Base-by-base conservation (phyloP, 1,140 invertebrate genomes). In the Euschistus heros region DNA sequence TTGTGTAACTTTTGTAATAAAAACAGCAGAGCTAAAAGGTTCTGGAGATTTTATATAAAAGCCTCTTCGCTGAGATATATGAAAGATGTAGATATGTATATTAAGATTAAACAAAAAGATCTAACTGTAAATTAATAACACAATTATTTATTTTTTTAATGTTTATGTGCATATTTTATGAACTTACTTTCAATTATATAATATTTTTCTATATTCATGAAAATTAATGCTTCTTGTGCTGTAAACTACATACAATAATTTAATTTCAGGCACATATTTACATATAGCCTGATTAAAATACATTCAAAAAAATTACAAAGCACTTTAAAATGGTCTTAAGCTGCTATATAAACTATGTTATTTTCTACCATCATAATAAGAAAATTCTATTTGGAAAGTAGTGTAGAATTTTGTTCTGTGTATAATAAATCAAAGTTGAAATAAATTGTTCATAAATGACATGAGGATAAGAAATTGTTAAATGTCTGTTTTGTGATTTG, bases 191-290 rank as follows among this genome's bases (percentile, higher is more conserved):
- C 5, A 57, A 57, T 3, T 24, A 57, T 57, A 27, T 24, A 26
- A 57, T 8, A 22, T 6, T 26, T 57, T 24, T 24, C 24, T 24
- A 26, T 24, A 57, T 26, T 57, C 24, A 57, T 57, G 10, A 57
- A 57, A 57, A 57, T 57, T 22, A 57, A 57, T 8, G 54, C 54
- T 22, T 50, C 10, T 57, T 57, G 54, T 57, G 54, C 54, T 57
- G 54, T 17, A 8, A 24, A 24, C 54, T 57, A 22, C 24, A 37
- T 37, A 37, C 33, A 37, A 37, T 24, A 7, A 15, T 3, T 26
- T 24, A 24, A 50, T 18, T 22, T 14, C 47, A 50, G 47, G 47
- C 47, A 50, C 47, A 22, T 50, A n/a, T 57, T 24, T 57, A 57
- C 18, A 57, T 24, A 8, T 15, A 57, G 54, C 20, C 54, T 57